Conservation (phyloP, 2,888 invertebrate genomes). For the Stegana nigrithorax region DNA sequence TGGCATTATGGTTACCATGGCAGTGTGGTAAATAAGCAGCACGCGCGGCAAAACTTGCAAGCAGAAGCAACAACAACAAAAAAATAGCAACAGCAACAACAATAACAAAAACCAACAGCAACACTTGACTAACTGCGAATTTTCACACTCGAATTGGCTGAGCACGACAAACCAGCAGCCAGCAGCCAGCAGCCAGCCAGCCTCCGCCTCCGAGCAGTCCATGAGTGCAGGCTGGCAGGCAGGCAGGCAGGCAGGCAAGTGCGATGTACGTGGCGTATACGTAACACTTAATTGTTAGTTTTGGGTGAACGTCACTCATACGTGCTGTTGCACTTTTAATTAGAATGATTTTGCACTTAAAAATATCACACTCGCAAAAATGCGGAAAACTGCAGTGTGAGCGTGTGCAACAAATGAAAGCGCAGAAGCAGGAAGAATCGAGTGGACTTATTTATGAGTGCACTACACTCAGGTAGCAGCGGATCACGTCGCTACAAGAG, state of each 20-base stretch:
- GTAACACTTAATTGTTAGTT: slow-evolving; percentile 47
- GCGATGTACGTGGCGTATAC: slow-evolving; percentile 38
- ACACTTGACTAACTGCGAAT: slow-evolving; percentile 40
- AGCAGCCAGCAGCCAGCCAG: slow-evolving; percentile 25
- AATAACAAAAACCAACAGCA: slow-evolving; percentile 7
- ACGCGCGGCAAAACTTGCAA: neutral
- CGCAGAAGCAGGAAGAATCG: no score
- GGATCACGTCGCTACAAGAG: no score
- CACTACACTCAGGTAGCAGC: no score
- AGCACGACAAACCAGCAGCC: slow-evolving; percentile 36
- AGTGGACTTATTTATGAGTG: no score
- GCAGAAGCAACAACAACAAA: neutral
- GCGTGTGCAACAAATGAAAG: neutral
- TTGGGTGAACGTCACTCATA: slow-evolving; percentile 24
- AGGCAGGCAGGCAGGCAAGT: neutral
- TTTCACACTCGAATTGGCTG: slow-evolving; percentile 61
- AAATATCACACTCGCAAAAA: slow-evolving; percentile 11
- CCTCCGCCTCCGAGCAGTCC: slow-evolving; percentile 26
- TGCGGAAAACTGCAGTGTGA: neutral
- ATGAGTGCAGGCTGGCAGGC: no score
- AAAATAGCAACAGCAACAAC: slow-evolving; percentile 15
- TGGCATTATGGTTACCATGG: neutral
- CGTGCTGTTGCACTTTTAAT: slow-evolving; percentile 37
- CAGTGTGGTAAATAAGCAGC: neutral
- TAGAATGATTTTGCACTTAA: slow-evolving; percentile 46